Base-by-base conservation (phyloP, 1,140 invertebrate species). In the Listronotus bonariensis region DNA sequence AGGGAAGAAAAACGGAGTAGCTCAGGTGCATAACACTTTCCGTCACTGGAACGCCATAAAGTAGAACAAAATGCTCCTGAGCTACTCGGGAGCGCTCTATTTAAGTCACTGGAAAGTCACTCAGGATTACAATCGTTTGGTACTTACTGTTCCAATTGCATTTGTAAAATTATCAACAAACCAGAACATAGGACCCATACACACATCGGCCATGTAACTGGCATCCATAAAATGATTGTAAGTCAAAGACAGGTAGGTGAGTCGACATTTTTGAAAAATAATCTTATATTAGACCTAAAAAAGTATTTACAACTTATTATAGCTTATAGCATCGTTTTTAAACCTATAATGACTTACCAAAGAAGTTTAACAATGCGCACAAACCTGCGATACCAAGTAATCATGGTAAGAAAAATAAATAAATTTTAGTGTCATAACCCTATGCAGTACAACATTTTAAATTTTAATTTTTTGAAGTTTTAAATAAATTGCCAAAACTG, bases 121-220 rank as follows among this genome's bases (percentile, higher is more conserved):
- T n/a, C 40, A 12, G 46, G 9, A 45, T 11, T 10, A 12, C 42
- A 36, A 11, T 11, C 3, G 18, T 7, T 10, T 4, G 20, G 6
- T 64, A 86, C 85, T 87, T 86, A 96, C 92, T 75, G 90, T 91
- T 75, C 95, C 95, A 58, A 97, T 82, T 72, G 86, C 86, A 72
- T 87, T 86, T 1, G 93, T 90, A 78, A 95, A 96, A 75, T 95
- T 92, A 74, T 97, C 94, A 11, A 97, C 93, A 80, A 96, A 87
- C 92, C 93, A 96, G 83, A 96, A 94, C 72, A 97, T 85, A n/a
- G 96, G 96, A 78, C 96, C 94, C 77, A 97, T 83, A 66, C 88
- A 80, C 38, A 92, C 88, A 82, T 97, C 95, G 26, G 90, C 85
- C n/a, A 85, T 82, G 80, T 93, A 95, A 71, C 84, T 87, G 75